Evolutionary conservation across 2,888 invertebrate species (phyloP).

Genomic region (Chirona hameri): DNA sequence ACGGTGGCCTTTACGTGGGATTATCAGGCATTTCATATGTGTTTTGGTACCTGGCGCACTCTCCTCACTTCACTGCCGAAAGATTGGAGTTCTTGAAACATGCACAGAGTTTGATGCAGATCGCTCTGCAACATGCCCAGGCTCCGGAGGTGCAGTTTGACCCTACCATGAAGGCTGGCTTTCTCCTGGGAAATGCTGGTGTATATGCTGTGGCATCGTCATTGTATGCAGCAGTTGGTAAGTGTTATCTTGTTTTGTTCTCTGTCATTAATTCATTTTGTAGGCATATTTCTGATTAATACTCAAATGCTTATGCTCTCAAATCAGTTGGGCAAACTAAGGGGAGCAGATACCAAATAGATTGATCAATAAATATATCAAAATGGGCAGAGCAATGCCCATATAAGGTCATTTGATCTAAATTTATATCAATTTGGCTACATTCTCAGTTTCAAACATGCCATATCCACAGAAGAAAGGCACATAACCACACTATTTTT

Average conservation of each 20-base stretch:
- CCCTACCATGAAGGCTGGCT: slow-evolving; percentile 61
- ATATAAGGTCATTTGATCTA: too few species aligned
- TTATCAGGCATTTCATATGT: slow-evolving; percentile 69
- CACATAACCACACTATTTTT: too few species aligned
- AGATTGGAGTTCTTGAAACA: slow-evolving; percentile 54
- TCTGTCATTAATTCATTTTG: background rate
- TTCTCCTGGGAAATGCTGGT: slow-evolving; percentile 75
- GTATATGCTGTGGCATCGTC: slow-evolving; percentile 68
- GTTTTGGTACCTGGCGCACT: slow-evolving; percentile 65
- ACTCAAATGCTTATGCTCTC: too few species aligned
- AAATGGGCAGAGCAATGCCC: too few species aligned
- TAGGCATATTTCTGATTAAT: too few species aligned
- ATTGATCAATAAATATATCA: too few species aligned
- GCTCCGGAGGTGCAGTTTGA: slow-evolving; percentile 47
- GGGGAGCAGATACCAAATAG: too few species aligned
- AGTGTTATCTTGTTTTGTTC: slow-evolving; percentile 43
- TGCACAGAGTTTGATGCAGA: slow-evolving; percentile 60
- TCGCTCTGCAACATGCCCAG: slow-evolving; percentile 57
- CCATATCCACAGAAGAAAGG: too few species aligned
- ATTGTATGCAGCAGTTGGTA: slow-evolving; percentile 55
- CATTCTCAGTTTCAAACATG: too few species aligned
- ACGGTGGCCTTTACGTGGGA: slow-evolving; percentile 67
- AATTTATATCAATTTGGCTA: too few species aligned
- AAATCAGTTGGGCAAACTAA: too few species aligned
- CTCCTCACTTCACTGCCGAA: slow-evolving; percentile 46